These are phyloP conservation scores for Atractosteus spatula DNA, from an alignment of 2,113 vertebrate genomes.

Conservation along the genomic window DNA sequence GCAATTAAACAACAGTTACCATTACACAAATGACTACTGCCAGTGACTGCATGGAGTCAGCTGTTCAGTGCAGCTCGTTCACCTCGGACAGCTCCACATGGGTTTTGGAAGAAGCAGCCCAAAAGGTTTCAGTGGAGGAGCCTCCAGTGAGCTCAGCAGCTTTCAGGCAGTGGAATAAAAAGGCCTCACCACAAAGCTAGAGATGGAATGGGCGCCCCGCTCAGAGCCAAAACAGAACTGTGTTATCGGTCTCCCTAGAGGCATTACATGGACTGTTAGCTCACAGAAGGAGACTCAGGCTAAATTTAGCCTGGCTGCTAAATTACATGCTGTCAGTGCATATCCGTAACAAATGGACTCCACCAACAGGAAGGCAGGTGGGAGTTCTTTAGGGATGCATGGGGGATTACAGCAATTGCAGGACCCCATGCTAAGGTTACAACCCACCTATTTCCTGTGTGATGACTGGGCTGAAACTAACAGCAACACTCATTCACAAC, in stretches of 20 bases:
- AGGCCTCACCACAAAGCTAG: too few relatives aligned
- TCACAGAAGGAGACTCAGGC: neutral
- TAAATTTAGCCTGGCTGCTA: constrained; percentile 16
- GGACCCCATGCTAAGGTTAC: neutral
- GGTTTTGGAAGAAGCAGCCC: too few relatives aligned
- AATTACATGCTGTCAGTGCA: neutral
- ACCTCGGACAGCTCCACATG: too few relatives aligned
- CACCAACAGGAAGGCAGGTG: neutral
- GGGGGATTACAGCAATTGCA: neutral
- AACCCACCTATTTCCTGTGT: too few relatives aligned
- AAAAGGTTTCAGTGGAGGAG: too few relatives aligned
- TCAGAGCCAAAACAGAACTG: neutral
- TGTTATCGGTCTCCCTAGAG: neutral
- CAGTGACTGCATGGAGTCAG: too few relatives aligned
- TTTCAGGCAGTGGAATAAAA: neutral
- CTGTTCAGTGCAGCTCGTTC: too few relatives aligned
- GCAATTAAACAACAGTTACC: too few relatives aligned
- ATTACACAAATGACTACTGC: too few relatives aligned
- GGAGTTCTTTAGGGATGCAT: neutral
- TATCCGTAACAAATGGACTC: neutral
- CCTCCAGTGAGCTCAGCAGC: too few relatives aligned
- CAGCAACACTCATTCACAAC: too few relatives aligned
- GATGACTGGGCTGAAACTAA: too few relatives aligned
- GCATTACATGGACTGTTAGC: neutral
- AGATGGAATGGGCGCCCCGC: neutral